Conservation (phyloP, 2,888 invertebrate genomes). For the Cacoxenus indagator region DNA sequence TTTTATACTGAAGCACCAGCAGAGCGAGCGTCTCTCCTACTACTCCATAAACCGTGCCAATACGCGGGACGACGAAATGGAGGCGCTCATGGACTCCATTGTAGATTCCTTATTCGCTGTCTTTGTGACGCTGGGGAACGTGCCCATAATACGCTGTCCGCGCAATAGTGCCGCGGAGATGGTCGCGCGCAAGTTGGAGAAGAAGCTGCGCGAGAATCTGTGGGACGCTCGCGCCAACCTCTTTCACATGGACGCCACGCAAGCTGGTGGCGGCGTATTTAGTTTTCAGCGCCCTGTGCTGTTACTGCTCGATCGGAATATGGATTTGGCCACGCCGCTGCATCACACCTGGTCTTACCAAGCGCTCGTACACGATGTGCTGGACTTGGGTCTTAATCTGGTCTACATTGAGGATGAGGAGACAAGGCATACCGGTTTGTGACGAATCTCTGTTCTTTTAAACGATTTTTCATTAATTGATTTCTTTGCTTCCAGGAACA, state of each 20-base stretch:
- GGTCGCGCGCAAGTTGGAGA: conserved; percentile 97
- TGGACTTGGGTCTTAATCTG: conserved; percentile 90
- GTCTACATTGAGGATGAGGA: conserved; percentile 80
- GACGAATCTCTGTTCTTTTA: neutral
- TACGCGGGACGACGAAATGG: conserved; percentile 96
- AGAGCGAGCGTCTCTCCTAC: conserved; percentile 91
- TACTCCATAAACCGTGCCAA: conserved; percentile 96
- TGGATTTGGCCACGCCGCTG: conserved; percentile 97
- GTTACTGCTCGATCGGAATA: conserved; percentile 91
- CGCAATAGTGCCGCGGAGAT: conserved; percentile 98
- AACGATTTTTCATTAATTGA: neutral
- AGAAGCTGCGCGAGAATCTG: conserved; percentile 95
- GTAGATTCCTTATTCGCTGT: conserved; percentile 98
- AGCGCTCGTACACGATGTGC: conserved; percentile 95
- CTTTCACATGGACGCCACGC: conserved; percentile 87
- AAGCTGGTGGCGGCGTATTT: conserved; percentile 78
- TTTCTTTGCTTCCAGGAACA: conserved; percentile 72
- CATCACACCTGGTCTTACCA: conserved; percentile 99
- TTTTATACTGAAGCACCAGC: conserved; percentile 93
- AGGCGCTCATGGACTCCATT: conserved; percentile 91
- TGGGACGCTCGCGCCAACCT: conserved; percentile 97
- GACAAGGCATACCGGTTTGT: conserved; percentile 56
- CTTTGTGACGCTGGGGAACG: conserved; percentile 93
- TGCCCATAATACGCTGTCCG: conserved; percentile 77
- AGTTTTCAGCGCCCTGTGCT: conserved; percentile 95